Evolutionary conservation across 2,888 invertebrate genomes (phyloP).

Genomic region (Sphaerophoria taeniata): DNA sequence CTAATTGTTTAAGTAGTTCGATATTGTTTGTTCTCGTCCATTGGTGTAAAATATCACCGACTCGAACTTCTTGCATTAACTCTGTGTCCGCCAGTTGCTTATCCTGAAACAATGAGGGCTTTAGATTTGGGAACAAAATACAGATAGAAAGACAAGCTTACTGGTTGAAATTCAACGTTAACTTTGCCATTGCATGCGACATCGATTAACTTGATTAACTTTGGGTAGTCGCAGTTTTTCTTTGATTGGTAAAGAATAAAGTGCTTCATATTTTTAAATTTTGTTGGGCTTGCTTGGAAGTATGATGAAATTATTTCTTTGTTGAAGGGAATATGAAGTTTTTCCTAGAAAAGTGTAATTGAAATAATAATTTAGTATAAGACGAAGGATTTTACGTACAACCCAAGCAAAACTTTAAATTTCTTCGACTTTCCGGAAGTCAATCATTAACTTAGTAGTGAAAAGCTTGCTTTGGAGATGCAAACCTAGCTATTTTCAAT

Average conservation of each 20-base stretch:
- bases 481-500: no score
- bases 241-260: constrained; percentile 81
- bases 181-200: constrained; percentile 79
- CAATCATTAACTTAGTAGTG: no score
- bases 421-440: no score
- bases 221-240: constrained; percentile 80
- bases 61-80: constrained; percentile 79
- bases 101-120: constrained; percentile 70
- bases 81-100: constrained; percentile 75
- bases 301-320: constrained; percentile 78
- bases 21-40: constrained; percentile 81
- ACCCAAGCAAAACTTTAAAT: no score
- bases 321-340: constrained; percentile 80
- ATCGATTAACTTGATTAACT: constrained; percentile 80
- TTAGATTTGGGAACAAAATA: background rate
- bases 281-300: constrained; percentile 75
- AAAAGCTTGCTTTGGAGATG: no score
- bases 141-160: constrained; percentile 61
- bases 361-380: constrained; percentile 24
- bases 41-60: constrained; percentile 79
- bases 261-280: constrained; percentile 78
- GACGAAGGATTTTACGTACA: no score
- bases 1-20: constrained; percentile 78
- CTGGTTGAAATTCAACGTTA: constrained; percentile 79
- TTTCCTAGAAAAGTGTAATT: constrained; percentile 78